Conservation (phyloP, 1,140 invertebrate species). For the Leptinotarsa texana region DNA sequence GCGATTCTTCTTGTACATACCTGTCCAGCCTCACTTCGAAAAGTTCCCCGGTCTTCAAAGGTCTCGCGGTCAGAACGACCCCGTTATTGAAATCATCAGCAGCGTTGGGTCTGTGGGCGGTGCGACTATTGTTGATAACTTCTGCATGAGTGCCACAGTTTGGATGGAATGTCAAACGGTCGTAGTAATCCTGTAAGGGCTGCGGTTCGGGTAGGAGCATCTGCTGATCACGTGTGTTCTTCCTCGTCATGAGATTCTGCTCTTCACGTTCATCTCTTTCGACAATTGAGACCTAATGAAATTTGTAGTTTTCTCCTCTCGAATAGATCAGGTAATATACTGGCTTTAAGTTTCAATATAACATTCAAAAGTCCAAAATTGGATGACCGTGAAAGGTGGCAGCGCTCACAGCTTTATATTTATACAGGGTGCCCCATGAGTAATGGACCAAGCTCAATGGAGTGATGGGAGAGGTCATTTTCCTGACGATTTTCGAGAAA, state of each 20-base stretch:
- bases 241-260: constrained; percentile 73
- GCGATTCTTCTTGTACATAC: background rate
- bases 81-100: constrained; percentile 95
- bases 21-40: constrained; percentile 77
- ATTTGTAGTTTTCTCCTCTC: too few relatives aligned
- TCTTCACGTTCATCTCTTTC: constrained; percentile 79
- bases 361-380: too few relatives aligned
- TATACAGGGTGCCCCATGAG: too few relatives aligned
- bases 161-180: constrained; percentile 83
- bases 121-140: constrained; percentile 89
- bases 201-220: constrained; percentile 42
- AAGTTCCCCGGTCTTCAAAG: constrained; percentile 81
- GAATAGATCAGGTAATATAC: too few relatives aligned
- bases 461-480: too few relatives aligned
- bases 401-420: too few relatives aligned
- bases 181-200: constrained; percentile 58
- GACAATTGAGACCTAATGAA: constrained; percentile 72
- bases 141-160: constrained; percentile 87
- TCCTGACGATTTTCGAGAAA: too few relatives aligned
- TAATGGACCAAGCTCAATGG: too few relatives aligned
- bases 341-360: too few relatives aligned
- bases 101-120: constrained; percentile 89
- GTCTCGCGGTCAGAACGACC: constrained; percentile 87
- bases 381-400: too few relatives aligned
- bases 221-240: constrained; percentile 62